Evolutionary conservation across 2,113 vertebrate species (phyloP), one percentile per base, ranked within the genome.

Genomic region (Labrus mixtus): DNA sequence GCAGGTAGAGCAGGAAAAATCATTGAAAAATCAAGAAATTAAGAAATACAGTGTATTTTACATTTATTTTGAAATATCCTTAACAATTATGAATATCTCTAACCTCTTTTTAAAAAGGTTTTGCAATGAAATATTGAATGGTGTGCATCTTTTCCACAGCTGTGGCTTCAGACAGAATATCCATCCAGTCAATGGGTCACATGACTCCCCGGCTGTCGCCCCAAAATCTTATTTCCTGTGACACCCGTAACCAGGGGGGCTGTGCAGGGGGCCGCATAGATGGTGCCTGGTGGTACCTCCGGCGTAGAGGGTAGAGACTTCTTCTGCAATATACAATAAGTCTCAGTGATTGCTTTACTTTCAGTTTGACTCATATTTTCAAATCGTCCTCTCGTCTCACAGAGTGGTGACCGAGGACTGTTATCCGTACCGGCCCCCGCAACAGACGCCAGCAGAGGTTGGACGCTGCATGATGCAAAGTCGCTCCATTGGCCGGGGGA

Each of bases 151-250:
- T 56, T 48, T 73, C 57, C 0, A 41, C 6, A 99, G 97, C 96
- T 1, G 98, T 99, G 60, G 98, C 98, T 13, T 99, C 98, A 0
- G 98, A 99, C 87, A 93, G 98, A 11, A 97, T 99, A 90, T 95
- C 98, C 58, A 98, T 99, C 93, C 98, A 99, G 77, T 99, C 97
- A n/a, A 96, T 98, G 97, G 98, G 98, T 37, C 97, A 98, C 93
- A 97, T 99, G 98, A 96, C 95, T 0, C 96, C 97, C 0, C 93
- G 95, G 74, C 93, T 99, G 57, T 99, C 98, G 0, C 97, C 98
- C 1, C 98, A 99, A 89, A 98, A 99, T 87, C 93, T 99, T 17
- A 95, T 99, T 81, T 97, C 97, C 66, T 99, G 98, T 8, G 95
- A 99, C 90, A 98, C 95, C 0, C 95, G 95, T 10, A 96, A 97